Evolutionary conservation across 2,888 invertebrate species (phyloP).

Genomic region (Bhutanitis thaidina): DNA sequence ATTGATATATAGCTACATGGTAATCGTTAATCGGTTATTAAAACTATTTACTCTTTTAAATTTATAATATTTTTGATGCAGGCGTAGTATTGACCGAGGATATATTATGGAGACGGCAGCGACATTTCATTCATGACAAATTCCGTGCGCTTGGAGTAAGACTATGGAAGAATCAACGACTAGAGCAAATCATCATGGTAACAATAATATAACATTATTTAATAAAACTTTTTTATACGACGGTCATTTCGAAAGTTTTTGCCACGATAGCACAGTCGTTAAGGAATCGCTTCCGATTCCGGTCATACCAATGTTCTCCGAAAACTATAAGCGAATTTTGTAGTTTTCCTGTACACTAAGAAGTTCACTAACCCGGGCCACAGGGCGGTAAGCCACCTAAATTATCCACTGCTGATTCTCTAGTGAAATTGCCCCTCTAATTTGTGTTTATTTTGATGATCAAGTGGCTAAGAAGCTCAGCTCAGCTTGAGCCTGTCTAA

Average conservation of each 20-base stretch:
- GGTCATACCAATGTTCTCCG: too few relatives aligned
- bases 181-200: constrained; percentile 88
- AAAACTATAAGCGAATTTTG: too few relatives aligned
- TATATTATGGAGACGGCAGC: constrained; percentile 90
- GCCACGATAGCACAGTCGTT: too few relatives aligned
- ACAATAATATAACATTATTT: not conserved
- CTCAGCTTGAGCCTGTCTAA: too few relatives aligned
- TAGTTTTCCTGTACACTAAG: too few relatives aligned
- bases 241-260: not conserved
- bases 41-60: not conserved
- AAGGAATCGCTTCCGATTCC: too few relatives aligned
- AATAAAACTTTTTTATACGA: not conserved
- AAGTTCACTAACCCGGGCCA: too few relatives aligned
- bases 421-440: too few relatives aligned
- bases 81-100: constrained; percentile 80
- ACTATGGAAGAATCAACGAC: constrained; percentile 82
- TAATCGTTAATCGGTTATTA: not conserved
- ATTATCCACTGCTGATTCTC: too few relatives aligned
- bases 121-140: constrained; percentile 88
- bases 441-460: too few relatives aligned
- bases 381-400: too few relatives aligned
- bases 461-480: too few relatives aligned
- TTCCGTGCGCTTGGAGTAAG: constrained; percentile 90
- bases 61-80: constrained; percentile 17
- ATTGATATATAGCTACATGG: not conserved